Evolutionary conservation across 2,797 vertebrate species (phyloP), one percentile per base, ranked within the genome.

Genomic region (Garrulus glandarius): DNA sequence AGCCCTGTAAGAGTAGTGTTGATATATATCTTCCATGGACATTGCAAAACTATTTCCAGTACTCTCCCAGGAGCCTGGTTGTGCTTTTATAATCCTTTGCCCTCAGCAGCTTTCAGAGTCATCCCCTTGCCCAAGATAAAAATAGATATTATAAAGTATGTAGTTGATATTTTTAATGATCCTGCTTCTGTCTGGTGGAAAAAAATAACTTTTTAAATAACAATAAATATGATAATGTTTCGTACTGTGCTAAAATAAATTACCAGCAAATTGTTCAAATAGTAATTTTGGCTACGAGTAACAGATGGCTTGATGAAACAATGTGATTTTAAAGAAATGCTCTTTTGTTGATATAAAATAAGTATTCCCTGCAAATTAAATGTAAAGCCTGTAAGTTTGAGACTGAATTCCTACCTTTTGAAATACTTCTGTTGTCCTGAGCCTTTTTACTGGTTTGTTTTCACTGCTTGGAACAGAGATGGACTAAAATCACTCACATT

Each of bases 31-130:
- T 94, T 97, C 96, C 93, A 89, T 43, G 92, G 94, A 95, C 94
- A 82, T 43, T 84, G 93, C 92, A 82, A 94, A 93, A 95, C 84
- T 93, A 61, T 95, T 97, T 97, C 92, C 96, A 97, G 88, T 94
- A 90, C 64, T 95, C 94, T 96, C 96, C 92, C 92, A 89, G 82
- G 94, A 94, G 82, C 83, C 86, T 89, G 82, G 67, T 92, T 95
- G 80, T 97, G 94, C 92, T 97, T 96, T 96, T 91, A 82, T 96
- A 95, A 86, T 96, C 94, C 92, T 94, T 96, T 96, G 93, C 89
- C 74, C 80, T 52, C 61, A 57, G 37, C 83, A 95, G 80, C 85
- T 96, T 83, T 79, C 57, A 89, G 92, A 92, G 77, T 93, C 93
- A 70, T 92, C 78, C 65, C 71, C 84, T 79, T 91, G 63, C 88